Conservation (phyloP, 2,888 invertebrate genomes). For the Volucella zonaria region DNA sequence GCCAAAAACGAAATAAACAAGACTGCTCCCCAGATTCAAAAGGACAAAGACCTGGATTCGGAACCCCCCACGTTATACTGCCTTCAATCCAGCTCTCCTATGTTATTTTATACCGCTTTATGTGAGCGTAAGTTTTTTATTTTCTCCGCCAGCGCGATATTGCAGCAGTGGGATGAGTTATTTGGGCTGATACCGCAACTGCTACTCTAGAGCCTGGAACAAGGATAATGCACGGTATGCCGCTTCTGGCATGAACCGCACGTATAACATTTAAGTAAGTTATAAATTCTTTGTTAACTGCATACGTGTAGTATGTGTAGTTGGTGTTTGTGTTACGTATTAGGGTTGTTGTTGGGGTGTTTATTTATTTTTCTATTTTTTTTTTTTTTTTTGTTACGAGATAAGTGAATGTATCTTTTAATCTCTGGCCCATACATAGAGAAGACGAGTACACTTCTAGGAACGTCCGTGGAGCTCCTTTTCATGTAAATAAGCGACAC, state of each 20-base stretch:
- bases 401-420: conserved; percentile 65
- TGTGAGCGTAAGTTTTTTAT: conserved; percentile 24
- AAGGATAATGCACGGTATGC: conserved; percentile 70
- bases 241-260: conserved; percentile 66
- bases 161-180: conserved; percentile 60
- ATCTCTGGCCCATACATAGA: conserved; percentile 46
- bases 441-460: no score
- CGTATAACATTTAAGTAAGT: conserved; percentile 72
- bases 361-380: no score
- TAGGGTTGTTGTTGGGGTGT: conserved; percentile 34
- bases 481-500: neutral
- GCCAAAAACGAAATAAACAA: conserved; percentile 70
- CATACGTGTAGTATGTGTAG: conserved; percentile 66
- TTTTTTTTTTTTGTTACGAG: conserved; percentile 16
- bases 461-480: neutral
- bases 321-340: conserved; percentile 52
- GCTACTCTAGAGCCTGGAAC: conserved; percentile 54
- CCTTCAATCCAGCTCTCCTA: neutral
- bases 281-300: conserved; percentile 71
- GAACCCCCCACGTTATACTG: neutral
- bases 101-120: conserved; percentile 43
- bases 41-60: conserved; percentile 55
- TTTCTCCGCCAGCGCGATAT: conserved; percentile 6
- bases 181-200: conserved; percentile 71
- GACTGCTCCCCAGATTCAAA: conserved; percentile 33